phyloP scores from a whole-genome alignment of 2,888 invertebrate species.

The Pyrochroa serraticornis region DNA sequence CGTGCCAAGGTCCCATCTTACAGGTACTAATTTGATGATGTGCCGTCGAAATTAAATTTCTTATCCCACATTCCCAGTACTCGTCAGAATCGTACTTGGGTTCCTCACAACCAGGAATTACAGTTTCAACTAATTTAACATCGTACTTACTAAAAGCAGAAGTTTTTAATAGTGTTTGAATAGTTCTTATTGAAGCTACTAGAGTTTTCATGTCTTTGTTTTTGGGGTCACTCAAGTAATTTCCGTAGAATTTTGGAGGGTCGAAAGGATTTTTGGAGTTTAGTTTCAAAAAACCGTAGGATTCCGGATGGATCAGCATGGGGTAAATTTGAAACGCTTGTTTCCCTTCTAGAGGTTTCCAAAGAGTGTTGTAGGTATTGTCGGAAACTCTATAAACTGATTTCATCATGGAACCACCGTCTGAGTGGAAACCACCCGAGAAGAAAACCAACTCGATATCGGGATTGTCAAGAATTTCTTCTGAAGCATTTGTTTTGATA shows the following conservation, averaged over 20 bases:
- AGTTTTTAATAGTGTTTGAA: conserved; percentile 59
- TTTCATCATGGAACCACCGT: conserved; percentile 44
- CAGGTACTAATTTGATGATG: conserved; percentile 64
- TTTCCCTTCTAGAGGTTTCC: conserved; percentile 60
- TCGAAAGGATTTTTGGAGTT: conserved; percentile 72
- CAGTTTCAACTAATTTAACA: conserved; percentile 53
- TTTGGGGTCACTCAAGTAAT: conserved; percentile 75
- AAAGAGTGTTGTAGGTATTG: conserved; percentile 63
- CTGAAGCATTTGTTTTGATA: conserved; percentile 64
- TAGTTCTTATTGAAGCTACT: conserved; percentile 57
- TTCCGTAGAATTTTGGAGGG: conserved; percentile 77
- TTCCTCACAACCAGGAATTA: conserved; percentile 61
- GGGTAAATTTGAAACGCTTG: conserved; percentile 34
- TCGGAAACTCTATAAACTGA: conserved; percentile 62
- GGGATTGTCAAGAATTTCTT: conserved; percentile 61
- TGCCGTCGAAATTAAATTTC: conserved; percentile 58
- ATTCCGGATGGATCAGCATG: conserved; percentile 70
- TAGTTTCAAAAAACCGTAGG: conserved; percentile 72
- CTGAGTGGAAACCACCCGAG: conserved; percentile 58
- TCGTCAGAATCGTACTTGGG: conserved; percentile 57
- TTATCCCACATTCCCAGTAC: conserved; percentile 62
- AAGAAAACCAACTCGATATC: conserved; percentile 74
- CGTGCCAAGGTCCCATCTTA: conserved; percentile 63
- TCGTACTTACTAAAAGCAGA: conserved; percentile 59
- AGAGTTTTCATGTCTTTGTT: conserved; percentile 56